Conservation (phyloP, 2,888 invertebrate genomes). For the Cheilosia vernalis region DNA sequence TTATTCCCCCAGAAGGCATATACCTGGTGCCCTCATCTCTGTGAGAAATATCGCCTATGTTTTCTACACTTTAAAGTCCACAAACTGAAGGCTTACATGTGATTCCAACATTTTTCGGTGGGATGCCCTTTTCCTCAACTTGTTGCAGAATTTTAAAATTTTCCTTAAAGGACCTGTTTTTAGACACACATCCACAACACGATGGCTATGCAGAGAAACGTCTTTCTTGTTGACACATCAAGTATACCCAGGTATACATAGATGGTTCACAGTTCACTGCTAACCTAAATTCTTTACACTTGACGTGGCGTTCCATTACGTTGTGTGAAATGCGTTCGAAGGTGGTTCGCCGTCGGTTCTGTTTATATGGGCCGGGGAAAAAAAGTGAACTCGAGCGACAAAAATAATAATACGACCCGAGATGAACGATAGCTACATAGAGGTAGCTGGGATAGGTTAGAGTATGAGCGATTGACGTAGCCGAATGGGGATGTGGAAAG, state of each 20-base stretch:
- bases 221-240: constrained; percentile 16
- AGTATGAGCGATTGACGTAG: constrained; percentile 31
- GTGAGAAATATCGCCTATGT: not conserved
- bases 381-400: constrained; percentile 60
- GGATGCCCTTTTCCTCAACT: constrained; percentile 7
- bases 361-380: not conserved
- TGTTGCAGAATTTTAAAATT: constrained; percentile 34
- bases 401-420: constrained; percentile 65
- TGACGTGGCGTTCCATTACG: constrained; percentile 52
- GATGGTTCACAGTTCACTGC: constrained; percentile 61
- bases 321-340: constrained; percentile 25
- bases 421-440: constrained; percentile 49
- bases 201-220: not conserved
- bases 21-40: not conserved
- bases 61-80: constrained; percentile 3
- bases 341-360: not conserved
- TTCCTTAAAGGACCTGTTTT: not conserved
- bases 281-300: constrained; percentile 66
- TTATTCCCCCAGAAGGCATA: not conserved
- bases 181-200: too few species aligned
- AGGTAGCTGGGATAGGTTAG: not conserved
- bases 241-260: constrained; percentile 9
- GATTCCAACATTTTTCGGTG: not conserved
- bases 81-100: not conserved
- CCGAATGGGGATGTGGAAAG: not conserved